Percentiles rank a stretch among this genome's conserved stretches.
Conservation (phyloP, 1,140 invertebrate species). For the Drosophila subpulchrella region DNA sequence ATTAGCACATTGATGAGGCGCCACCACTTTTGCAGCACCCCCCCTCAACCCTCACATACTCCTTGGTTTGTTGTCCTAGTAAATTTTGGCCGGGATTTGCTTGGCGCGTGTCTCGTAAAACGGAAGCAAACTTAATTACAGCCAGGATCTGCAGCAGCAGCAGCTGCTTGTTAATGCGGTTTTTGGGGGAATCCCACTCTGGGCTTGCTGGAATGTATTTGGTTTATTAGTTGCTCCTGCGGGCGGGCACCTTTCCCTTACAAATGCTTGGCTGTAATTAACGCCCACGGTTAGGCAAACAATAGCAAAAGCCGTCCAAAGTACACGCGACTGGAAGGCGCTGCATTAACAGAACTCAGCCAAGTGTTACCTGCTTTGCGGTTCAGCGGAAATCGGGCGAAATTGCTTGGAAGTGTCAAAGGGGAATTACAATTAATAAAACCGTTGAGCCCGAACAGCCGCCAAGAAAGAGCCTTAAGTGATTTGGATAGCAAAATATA, state of each 20-base stretch:
- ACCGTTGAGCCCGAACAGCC: not conserved
- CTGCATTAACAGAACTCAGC: constrained; percentile 9
- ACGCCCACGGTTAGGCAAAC: constrained; percentile 26
- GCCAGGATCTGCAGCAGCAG: constrained; percentile 46
- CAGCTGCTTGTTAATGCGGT: constrained; percentile 60
- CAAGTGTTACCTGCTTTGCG: constrained; percentile 26
- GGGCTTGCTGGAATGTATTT: constrained; percentile 12
- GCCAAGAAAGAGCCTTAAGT: not conserved
- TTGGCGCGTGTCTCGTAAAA: constrained; percentile 54
- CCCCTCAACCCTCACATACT: not conserved
- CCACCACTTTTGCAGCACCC: constrained; percentile 2
- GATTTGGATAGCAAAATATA: too few species aligned
- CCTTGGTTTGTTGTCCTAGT: constrained; percentile 46
- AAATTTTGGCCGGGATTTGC: constrained; percentile 52
- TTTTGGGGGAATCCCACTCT: constrained; percentile 26
- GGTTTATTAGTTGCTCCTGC: constrained; percentile 59
- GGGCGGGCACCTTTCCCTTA: constrained; percentile 26
- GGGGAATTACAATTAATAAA: constrained; percentile 1
- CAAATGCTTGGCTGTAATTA: constrained; percentile 71
- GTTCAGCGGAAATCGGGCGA: constrained; percentile 10
- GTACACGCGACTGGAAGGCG: constrained; percentile 6
- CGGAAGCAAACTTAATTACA: constrained; percentile 67
- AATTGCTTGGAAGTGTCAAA: constrained; percentile 1
- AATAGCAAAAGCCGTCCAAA: constrained; percentile 1
- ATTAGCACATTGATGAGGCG: constrained; percentile 61